Evolutionary conservation across 2,888 invertebrate genomes (phyloP).

Genomic region (Cerceris rybyensis): DNA sequence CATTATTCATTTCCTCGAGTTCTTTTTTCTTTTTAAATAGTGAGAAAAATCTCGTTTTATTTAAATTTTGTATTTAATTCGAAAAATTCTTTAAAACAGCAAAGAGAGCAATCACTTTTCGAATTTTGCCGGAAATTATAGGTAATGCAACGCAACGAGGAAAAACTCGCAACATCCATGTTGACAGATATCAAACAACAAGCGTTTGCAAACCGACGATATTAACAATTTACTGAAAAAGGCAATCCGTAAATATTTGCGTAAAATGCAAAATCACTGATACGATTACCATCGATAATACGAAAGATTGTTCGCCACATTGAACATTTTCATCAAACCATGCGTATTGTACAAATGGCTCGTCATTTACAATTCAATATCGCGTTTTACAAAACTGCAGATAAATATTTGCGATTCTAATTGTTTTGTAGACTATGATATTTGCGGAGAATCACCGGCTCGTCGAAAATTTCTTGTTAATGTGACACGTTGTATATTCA

Average conservation of each 20-base stretch:
- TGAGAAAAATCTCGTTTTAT: constrained; percentile 34
- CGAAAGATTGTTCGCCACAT: no score
- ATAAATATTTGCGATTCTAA: no score
- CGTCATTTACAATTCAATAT: no score
- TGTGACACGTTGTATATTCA: constrained; percentile 1
- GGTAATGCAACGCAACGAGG: constrained; percentile 28
- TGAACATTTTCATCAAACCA: no score
- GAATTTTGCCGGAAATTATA: constrained; percentile 34
- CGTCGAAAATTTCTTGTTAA: background rate
- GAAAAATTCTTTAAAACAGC: constrained; percentile 6
- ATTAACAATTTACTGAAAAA: background rate
- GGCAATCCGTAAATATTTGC: background rate
- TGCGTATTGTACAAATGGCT: no score
- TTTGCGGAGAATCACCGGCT: no score
- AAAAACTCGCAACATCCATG: constrained; percentile 19
- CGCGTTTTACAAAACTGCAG: no score
- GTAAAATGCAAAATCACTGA: constrained; percentile 31
- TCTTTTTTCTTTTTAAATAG: constrained; percentile 33
- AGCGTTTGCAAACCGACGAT: constrained; percentile 4
- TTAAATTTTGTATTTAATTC: constrained; percentile 3
- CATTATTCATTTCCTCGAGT: constrained; percentile 53
- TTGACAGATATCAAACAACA: constrained; percentile 24
- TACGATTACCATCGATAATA: background rate
- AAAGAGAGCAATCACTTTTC: constrained; percentile 5
- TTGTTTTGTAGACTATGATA: no score